Evolutionary conservation across 2,797 vertebrate genomes (phyloP), one percentile per base, ranked within the genome.

Genomic region (Zenarchopterus dispar): DNA sequence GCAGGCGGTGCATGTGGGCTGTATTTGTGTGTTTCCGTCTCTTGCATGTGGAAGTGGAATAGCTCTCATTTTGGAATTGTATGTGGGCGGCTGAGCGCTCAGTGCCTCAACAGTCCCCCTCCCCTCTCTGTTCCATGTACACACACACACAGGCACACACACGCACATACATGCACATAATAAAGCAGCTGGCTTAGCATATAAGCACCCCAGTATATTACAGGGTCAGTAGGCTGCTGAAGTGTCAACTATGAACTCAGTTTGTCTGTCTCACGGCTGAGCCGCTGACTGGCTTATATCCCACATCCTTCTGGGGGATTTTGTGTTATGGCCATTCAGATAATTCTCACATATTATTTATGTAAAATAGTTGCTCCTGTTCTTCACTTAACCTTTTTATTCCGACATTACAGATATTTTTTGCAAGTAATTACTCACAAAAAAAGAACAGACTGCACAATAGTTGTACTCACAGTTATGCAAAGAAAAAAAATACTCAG

Each of bases 81-180:
- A 70, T 81, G 88, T 89, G 82, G 81, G 84, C 80, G 85, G 84
- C 61, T 69, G 67, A 80, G 60, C 46, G 48, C 81, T 81, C 66
- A 46, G 31, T 81, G 74, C 74, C 78, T 84, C 66, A 67, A 49
- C 75, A 79, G 48, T 57, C 49, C 44, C 59, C 52, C 50, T 31
- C 22, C 64, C 51, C 24, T 48, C 6, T 22, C 50, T 46, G 16
- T 44, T 46, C 4, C 60, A 60, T n/a, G 24, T 36, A 6, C 39
- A 50, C 48, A 53, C 66, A 58, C 56, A 48, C 36, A 56, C 36
- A 59, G 8, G 16, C 56, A 65, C 36, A 15, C 36, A 39, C 13
- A 36, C 4, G 5, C 33, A 39, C 51, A 50, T 45, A 49, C 55
- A 73, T 53, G 47, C 52, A 59, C 16, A 50, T 39, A 52, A 11